A percentile compares a stretch with the other conserved stretches of the same genome.
These are phyloP conservation scores for Sussaba pulchella DNA, from an alignment of 2,888 invertebrate species.

Conservation along the genomic window DNA sequence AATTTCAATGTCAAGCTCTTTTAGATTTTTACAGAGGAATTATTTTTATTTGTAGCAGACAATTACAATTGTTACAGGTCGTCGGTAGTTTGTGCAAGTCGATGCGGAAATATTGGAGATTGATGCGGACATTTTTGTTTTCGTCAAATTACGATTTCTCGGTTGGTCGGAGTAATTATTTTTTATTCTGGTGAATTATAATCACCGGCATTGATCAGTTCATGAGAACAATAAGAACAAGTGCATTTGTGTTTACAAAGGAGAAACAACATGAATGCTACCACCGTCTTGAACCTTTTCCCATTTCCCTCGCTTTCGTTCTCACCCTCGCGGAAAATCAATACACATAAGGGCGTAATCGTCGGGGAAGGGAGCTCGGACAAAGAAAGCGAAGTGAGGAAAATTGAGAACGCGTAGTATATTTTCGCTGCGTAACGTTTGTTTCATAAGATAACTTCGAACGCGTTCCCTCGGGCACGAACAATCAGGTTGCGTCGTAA, in stretches of 20 bases:
- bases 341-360: conserved; percentile 37
- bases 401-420: conserved; percentile 26
- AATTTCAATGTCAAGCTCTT: no score
- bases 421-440: conserved; percentile 38
- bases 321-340: conserved; percentile 26
- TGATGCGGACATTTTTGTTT: no score
- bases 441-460: conserved; percentile 22
- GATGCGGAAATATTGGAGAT: no score
- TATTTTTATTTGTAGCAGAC: no score
- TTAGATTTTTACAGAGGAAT: no score
- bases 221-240: not conserved
- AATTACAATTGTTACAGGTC: no score
- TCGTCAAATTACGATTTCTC: no score
- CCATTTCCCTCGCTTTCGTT: conserved; percentile 26
- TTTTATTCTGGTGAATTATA: no score
- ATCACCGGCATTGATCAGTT: no score
- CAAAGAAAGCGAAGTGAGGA: conserved; percentile 24
- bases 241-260: not conserved
- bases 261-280: conserved; percentile 12
- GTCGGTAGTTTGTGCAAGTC: no score
- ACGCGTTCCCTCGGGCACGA: conserved; percentile 5
- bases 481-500: not conserved
- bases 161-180: no score
- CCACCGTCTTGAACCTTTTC: conserved; percentile 32
- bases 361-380: conserved; percentile 35